Conservation (phyloP, 2,797 vertebrate species). For the Harpagifer antarcticus region DNA sequence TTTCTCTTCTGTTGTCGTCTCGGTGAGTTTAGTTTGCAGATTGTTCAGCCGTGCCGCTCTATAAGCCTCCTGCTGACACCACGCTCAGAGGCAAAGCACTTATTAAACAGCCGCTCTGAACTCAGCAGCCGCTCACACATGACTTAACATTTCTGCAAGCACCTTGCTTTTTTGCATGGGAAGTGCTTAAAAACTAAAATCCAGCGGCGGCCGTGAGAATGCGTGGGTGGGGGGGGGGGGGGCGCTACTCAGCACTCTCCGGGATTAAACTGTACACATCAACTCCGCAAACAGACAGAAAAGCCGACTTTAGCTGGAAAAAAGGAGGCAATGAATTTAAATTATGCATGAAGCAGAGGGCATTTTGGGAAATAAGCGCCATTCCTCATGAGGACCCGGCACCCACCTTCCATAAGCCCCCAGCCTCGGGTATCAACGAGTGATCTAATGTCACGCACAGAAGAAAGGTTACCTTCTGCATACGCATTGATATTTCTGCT, state of each 20-base stretch:
- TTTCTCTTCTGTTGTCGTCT: conserved; percentile 12
- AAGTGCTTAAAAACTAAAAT: conserved; percentile 71
- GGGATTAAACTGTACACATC: conserved; percentile 65
- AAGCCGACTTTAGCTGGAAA: conserved; percentile 65
- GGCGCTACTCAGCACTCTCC: conserved; percentile 61
- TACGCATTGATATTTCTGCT: conserved; percentile 81
- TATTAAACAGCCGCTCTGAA: conserved; percentile 63
- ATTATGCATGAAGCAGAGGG: conserved; percentile 79
- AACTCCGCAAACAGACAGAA: conserved; percentile 63
- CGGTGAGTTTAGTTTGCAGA: conserved; percentile 25
- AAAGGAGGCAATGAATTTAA: conserved; percentile 75
- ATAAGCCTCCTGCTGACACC: conserved; percentile 66
- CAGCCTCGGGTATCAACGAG: conserved; percentile 76
- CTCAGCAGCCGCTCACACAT: conserved; percentile 59
- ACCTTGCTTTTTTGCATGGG: conserved; percentile 65
- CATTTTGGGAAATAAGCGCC: conserved; percentile 80
- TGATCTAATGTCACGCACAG: conserved; percentile 84
- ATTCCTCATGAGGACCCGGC: conserved; percentile 51
- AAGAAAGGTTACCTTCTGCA: conserved; percentile 85
- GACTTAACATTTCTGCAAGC: conserved; percentile 72
- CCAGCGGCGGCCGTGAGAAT: conserved; percentile 52
- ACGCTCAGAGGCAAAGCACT: conserved; percentile 54
- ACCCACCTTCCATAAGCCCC: conserved; percentile 11
- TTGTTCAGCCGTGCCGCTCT: conserved; percentile 37
- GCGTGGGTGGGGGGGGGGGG: conserved; percentile 1